Percentiles rank a stretch among this genome's conserved stretches.
Evolutionary conservation across 2,797 vertebrate genomes (phyloP).

Genomic region (Phyllotis vaccarum): DNA sequence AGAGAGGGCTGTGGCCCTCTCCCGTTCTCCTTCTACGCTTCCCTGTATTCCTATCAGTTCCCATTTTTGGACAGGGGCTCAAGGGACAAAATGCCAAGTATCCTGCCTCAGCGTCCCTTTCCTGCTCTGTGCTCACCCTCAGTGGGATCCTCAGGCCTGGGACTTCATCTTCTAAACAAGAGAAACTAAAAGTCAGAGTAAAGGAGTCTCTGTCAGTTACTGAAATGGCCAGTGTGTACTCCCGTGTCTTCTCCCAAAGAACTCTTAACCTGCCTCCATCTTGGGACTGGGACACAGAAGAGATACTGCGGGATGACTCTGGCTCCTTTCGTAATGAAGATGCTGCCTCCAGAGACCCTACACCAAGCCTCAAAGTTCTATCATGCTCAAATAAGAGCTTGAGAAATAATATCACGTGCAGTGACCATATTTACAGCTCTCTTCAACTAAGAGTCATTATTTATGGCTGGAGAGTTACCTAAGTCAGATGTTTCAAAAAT

Average conservation of each 20-base stretch:
- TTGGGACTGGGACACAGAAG: not conserved
- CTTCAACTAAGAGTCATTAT: constrained; percentile 10
- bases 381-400: not conserved
- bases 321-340: constrained; percentile 17
- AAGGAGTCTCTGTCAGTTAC: not conserved
- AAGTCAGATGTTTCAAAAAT: constrained; percentile 27
- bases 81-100: not conserved
- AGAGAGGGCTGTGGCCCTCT: not conserved
- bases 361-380: constrained; percentile 17
- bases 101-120: not conserved
- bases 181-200: not conserved
- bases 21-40: not conserved
- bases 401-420: not conserved
- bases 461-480: constrained; percentile 38
- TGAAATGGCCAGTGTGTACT: too few species aligned
- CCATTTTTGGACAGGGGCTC: not conserved
- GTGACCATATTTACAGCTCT: not conserved
- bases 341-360: not conserved
- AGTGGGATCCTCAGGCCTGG: not conserved
- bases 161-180: not conserved
- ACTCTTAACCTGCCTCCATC: not conserved
- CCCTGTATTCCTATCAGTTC: not conserved
- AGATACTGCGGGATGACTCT: not conserved
- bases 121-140: not conserved
- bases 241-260: not conserved